Evolutionary conservation across 1,140 invertebrate genomes (phyloP).

Genomic region (Vollenhovia emeryi): DNA sequence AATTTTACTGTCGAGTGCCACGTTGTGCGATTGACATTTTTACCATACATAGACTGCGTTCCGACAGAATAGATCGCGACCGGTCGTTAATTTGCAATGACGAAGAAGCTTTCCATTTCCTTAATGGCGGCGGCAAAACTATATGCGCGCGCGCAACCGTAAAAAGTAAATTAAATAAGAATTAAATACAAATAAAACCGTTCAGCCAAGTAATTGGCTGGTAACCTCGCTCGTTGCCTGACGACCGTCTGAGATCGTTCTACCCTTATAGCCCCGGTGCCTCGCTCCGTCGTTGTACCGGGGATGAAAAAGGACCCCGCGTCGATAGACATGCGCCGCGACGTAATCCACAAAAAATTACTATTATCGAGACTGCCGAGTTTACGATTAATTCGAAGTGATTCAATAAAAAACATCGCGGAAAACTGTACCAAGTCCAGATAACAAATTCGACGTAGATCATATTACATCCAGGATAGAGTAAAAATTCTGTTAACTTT

Average conservation of each 20-base stretch:
- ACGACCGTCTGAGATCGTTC: conserved; percentile 65
- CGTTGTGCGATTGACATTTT: conserved; percentile 4
- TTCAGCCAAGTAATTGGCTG: conserved; percentile 85
- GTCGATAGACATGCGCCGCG: conserved; percentile 77
- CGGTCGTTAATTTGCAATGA: conserved; percentile 65
- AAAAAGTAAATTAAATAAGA: conserved; percentile 86
- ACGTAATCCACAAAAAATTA: conserved; percentile 79
- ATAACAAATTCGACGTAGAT: neutral
- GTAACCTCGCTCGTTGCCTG: conserved; percentile 71
- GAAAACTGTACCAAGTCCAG: neutral
- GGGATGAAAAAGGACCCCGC: conserved; percentile 77
- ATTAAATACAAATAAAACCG: conserved; percentile 85
- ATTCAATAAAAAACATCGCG: neutral
- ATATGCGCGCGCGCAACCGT: conserved; percentile 67
- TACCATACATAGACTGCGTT: conserved; percentile 37
- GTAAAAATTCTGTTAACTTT: neutral
- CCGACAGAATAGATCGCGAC: neutral
- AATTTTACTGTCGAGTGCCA: neutral
- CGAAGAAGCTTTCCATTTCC: conserved; percentile 77
- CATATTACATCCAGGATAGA: neutral
- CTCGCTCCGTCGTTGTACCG: conserved; percentile 23
- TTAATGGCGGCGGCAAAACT: conserved; percentile 75
- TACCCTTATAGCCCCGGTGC: conserved; percentile 50
- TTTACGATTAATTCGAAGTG: conserved; percentile 32
- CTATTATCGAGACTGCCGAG: conserved; percentile 35